Conservation (phyloP, 2,113 vertebrate species). For the Psilopsiagon aymara region DNA sequence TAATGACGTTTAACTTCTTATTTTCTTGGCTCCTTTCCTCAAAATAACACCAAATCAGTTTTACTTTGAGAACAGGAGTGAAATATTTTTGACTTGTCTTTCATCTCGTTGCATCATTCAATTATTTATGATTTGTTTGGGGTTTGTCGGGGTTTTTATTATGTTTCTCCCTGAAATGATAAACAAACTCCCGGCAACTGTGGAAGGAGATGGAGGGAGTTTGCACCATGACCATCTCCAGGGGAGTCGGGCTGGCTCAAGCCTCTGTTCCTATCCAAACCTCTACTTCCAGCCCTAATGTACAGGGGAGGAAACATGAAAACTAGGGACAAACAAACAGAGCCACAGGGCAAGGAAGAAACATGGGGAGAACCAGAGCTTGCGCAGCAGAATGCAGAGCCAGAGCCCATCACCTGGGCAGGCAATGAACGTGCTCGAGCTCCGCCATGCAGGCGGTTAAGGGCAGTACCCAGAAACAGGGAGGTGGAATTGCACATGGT, state of each 20-base stretch:
- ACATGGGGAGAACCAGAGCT: neutral
- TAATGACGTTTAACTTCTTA: constrained; percentile 50
- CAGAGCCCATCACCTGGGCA: neutral
- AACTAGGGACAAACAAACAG: neutral
- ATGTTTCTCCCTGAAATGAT: neutral
- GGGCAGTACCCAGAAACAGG: neutral
- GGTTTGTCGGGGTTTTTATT: neutral
- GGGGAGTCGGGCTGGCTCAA: neutral
- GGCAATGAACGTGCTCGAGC: neutral
- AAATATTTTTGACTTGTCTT: constrained; percentile 51
- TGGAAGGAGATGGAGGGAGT: neutral
- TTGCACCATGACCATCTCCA: neutral
- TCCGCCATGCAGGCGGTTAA: neutral
- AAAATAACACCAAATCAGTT: constrained; percentile 3
- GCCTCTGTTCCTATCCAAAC: neutral
- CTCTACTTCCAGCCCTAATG: neutral
- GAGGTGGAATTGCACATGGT: neutral
- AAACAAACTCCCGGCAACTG: constrained; percentile 6
- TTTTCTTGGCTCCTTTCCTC: constrained; percentile 41
- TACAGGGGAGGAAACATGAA: neutral
- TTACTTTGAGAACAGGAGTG: neutral
- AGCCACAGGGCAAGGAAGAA: neutral
- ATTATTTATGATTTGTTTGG: constrained; percentile 55
- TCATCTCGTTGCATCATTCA: constrained; percentile 30
- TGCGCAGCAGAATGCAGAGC: neutral